Evolutionary conservation across 92 coral and sea anemone species (phyloP).

Genomic region (Chrysogorgia sp.): DNA sequence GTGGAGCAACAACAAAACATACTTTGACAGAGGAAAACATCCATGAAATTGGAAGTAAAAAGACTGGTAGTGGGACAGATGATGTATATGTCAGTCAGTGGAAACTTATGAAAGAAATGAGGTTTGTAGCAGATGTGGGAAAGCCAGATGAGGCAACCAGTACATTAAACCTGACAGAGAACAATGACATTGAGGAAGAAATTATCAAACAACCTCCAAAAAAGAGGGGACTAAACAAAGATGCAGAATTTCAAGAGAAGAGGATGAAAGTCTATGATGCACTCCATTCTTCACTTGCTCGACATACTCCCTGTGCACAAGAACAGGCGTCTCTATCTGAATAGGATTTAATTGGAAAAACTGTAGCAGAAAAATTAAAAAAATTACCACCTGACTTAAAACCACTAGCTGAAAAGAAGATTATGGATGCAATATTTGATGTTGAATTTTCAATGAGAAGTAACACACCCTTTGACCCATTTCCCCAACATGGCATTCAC

Average conservation of each 20-base stretch:
- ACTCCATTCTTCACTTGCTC: neutral
- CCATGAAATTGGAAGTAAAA: conserved; percentile 31
- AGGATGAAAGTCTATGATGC: neutral
- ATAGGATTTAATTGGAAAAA: conserved; percentile 3
- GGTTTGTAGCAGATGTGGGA: neutral
- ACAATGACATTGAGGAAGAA: neutral
- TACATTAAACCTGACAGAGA: conserved; percentile 1
- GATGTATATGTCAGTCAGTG: conserved; percentile 13
- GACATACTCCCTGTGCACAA: neutral
- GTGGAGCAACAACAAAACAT: conserved; percentile 20
- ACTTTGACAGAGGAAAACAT: conserved; percentile 25
- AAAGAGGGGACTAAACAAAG: conserved; percentile 1
- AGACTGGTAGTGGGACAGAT: conserved; percentile 14
- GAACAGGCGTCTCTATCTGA: neutral
- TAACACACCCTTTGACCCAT: neutral
- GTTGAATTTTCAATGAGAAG: neutral
- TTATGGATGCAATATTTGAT: conserved; percentile 7
- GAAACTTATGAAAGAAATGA: neutral
- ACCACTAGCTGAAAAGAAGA: conserved; percentile 5
- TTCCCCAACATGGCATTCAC: neutral
- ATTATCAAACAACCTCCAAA: neutral
- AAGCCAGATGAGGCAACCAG: conserved; percentile 35
- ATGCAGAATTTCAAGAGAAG: conserved; percentile 14
- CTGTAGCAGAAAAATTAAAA: neutral
- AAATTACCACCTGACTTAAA: conserved; percentile 2